Percentiles rank a stretch among this genome's conserved stretches.
phyloP scores from a whole-genome alignment of 2,888 invertebrate genomes.

The Lathronympha strigana region DNA sequence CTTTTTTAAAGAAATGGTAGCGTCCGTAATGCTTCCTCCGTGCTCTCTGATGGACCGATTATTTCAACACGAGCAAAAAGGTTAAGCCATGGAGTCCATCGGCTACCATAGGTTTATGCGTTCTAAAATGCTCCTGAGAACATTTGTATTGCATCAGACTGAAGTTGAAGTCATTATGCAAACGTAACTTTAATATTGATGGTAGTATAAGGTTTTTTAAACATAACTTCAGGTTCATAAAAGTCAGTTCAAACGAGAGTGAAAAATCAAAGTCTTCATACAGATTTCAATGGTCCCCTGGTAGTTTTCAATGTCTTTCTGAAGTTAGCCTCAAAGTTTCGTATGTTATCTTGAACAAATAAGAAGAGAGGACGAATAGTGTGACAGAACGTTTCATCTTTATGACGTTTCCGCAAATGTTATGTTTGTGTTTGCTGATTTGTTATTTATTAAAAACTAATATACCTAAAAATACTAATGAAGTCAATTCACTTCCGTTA shows the following conservation, averaged over 20 bases:
- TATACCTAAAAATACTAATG: too few relatives aligned
- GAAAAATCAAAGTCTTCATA: not conserved
- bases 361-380: too few relatives aligned
- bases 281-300: too few relatives aligned
- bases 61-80: conserved; percentile 39
- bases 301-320: too few relatives aligned
- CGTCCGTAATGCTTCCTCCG: conserved; percentile 29
- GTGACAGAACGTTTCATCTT: too few relatives aligned
- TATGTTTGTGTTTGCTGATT: too few relatives aligned
- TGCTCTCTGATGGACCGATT: conserved; percentile 35
- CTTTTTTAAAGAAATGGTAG: conserved; percentile 31
- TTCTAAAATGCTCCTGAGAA: conserved; percentile 39
- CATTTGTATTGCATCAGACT: conserved; percentile 39
- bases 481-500: too few relatives aligned
- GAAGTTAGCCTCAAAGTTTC: not conserved
- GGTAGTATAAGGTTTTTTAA: not conserved
- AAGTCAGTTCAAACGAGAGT: not conserved
- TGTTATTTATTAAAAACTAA: too few relatives aligned
- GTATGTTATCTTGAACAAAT: not conserved
- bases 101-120: conserved; percentile 34
- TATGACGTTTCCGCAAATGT: too few relatives aligned
- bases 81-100: conserved; percentile 35
- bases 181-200: conserved; percentile 32
- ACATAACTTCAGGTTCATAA: not conserved
- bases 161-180: conserved; percentile 29